A percentile compares a stretch with the other conserved stretches of the same genome.
Conservation (phyloP, 2,888 invertebrate genomes). For the Drosophila recens region DNA sequence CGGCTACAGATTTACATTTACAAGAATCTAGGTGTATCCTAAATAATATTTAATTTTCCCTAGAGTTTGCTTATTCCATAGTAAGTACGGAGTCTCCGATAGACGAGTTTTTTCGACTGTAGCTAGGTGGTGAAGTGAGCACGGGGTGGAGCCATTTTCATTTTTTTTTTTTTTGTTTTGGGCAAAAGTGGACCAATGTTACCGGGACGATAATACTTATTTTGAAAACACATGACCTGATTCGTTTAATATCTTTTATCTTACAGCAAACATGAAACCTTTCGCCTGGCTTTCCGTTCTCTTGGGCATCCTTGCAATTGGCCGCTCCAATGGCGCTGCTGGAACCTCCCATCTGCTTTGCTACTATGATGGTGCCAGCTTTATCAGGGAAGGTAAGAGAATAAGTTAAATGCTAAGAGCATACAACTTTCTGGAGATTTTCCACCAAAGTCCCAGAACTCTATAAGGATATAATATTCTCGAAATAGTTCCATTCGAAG, state of each 20-base stretch:
- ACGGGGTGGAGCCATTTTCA: not conserved
- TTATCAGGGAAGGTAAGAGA: constrained; percentile 82
- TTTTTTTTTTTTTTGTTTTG: not conserved
- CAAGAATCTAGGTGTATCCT: too few relatives aligned
- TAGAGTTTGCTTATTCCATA: too few relatives aligned
- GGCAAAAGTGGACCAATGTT: not conserved
- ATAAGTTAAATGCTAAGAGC: too few relatives aligned
- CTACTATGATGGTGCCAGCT: constrained; percentile 83
- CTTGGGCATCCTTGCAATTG: constrained; percentile 70
- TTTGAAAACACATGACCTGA: constrained; percentile 15
- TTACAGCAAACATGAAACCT: constrained; percentile 75
- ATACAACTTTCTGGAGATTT: too few relatives aligned
- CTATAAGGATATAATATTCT: too few relatives aligned
- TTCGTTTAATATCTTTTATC: constrained; percentile 7
- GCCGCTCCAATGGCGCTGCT: constrained; percentile 56
- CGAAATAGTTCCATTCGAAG: too few relatives aligned
- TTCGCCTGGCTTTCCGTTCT: constrained; percentile 71
- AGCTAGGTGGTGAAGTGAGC: too few relatives aligned
- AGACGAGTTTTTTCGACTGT: too few relatives aligned
- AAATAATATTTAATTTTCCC: too few relatives aligned
- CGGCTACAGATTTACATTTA: too few relatives aligned
- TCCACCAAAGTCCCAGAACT: too few relatives aligned
- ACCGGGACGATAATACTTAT: not conserved
- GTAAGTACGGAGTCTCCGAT: too few relatives aligned
- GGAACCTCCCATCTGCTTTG: constrained; percentile 75